Base-by-base conservation (phyloP, 2,797 vertebrate genomes). In the Percopsis omiscomaycus region DNA sequence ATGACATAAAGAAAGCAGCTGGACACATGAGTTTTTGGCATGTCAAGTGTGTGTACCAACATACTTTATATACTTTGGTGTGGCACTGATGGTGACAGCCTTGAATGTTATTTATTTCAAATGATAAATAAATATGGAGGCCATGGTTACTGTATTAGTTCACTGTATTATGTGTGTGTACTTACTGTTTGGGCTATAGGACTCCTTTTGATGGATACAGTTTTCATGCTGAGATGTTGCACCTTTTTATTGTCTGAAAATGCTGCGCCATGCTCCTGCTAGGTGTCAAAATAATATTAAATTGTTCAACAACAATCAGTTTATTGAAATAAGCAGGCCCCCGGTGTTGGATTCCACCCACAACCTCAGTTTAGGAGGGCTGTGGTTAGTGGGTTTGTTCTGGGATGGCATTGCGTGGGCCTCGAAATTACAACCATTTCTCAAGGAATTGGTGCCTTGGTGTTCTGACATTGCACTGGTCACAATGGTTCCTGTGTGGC, bases 1-100 rank as follows among this genome's bases (percentile, higher is more conserved):
- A 85, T 67, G 65, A 75, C 37, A 61, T 71, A 80, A 75, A 85
- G 77, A 60, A 77, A 27, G 64, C 68, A 61, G 4, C 71, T 71
- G 70, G 68, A 75, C 3, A 42, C 49, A 67, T 79, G 71, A 77
- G 76, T 71, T 42, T 14, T 45, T 51, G 45, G 0, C 27, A 62
- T 59, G 56, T 56, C 74, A 61, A 48, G 30, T 75, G 46, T 66
- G 42, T 50, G 49, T 14, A 71, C 64, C 69, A 82, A 74, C 60
- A 66, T 77, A 59, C 59, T 16, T 54, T 52, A 15, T 32, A 65
- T 79, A 71, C 73, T 70, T 75, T 80, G 55, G 47, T 69, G 30
- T 64, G 63, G 50, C 0, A 0, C 66, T 65, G 29, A 51, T 61
- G 78, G 53, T 46, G 59, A 16, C 37, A 73, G 59, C 60, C 52